A percentile compares a stretch with the other conserved stretches of the same genome.
phyloP scores from a whole-genome alignment of 2,113 vertebrate genomes.

The Gobius niger region DNA sequence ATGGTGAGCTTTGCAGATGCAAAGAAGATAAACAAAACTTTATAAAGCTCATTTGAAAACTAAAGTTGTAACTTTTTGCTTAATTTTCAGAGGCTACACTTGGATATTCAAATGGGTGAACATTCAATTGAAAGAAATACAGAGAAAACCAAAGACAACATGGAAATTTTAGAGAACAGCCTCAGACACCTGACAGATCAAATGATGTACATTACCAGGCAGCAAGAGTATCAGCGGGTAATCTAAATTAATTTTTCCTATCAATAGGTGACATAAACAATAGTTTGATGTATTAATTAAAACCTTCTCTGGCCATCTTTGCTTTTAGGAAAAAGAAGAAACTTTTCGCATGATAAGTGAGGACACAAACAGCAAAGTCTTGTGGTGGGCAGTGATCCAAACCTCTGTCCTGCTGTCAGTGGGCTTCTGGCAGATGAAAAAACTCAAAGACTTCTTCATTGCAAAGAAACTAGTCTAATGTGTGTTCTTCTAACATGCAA shows the following conservation, averaged over 20 bases:
- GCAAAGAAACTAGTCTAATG: slow-evolving; percentile 89
- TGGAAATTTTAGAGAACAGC: slow-evolving; percentile 77
- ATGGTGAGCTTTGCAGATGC: slow-evolving; percentile 77
- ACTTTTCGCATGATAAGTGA: slow-evolving; percentile 86
- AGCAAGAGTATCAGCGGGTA: slow-evolving; percentile 91
- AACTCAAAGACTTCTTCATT: slow-evolving; percentile 89
- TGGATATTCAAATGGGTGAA: slow-evolving; percentile 87
- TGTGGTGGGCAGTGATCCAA: slow-evolving; percentile 88
- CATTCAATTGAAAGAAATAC: slow-evolving; percentile 74
- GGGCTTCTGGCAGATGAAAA: slow-evolving; percentile 91
- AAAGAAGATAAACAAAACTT: not conserved
- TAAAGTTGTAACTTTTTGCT: not conserved
- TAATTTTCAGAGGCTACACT: slow-evolving; percentile 80
- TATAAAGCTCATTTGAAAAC: not conserved
- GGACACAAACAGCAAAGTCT: slow-evolving; percentile 84
- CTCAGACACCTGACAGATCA: slow-evolving; percentile 83
- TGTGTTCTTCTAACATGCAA: not conserved
- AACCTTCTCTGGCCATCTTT: not conserved
- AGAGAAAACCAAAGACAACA: slow-evolving; percentile 82
- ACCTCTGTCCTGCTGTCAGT: slow-evolving; percentile 82
- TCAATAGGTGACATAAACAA: not conserved
- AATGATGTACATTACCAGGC: slow-evolving; percentile 81
- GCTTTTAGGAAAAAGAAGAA: slow-evolving; percentile 85
- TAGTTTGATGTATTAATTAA: not conserved
- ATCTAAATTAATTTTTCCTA: not conserved